Conservation (phyloP, 1,140 invertebrate genomes). For the Drosophila sturtevanti region DNA sequence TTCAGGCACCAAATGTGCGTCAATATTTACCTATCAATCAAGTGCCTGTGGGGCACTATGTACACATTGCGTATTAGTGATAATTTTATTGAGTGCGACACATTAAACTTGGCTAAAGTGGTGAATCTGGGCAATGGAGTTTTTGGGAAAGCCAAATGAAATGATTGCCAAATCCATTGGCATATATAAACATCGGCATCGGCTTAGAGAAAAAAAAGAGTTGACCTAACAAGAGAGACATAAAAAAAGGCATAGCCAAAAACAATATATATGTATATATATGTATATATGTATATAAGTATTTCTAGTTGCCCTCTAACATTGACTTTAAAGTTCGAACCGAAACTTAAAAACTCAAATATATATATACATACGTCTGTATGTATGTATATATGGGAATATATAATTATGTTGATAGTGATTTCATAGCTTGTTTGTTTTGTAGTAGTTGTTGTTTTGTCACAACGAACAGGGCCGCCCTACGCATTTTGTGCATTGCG, state of each 20-base stretch:
- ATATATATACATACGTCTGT: neutral
- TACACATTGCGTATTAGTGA: constrained; percentile 73
- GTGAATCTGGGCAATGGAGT: constrained; percentile 13
- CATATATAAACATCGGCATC: constrained; percentile 41
- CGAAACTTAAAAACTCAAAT: neutral
- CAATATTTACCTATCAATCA: constrained; percentile 77
- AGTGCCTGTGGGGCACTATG: constrained; percentile 43
- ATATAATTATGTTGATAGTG: constrained; percentile 39
- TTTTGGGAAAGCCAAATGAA: constrained; percentile 48
- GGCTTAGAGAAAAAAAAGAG: constrained; percentile 24
- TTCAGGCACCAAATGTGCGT: constrained; percentile 43
- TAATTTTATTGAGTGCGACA: constrained; percentile 75
- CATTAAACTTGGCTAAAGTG: constrained; percentile 53
- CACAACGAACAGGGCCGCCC: neutral
- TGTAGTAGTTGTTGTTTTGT: constrained; percentile 9
- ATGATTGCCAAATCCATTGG: constrained; percentile 65
- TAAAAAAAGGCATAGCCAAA: no score
- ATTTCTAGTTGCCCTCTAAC: neutral
- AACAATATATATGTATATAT: neutral
- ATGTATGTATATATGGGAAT: constrained; percentile 20
- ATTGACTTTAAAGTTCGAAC: neutral
- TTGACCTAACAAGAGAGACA: neutral
- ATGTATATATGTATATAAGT: neutral
- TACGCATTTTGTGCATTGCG: neutral
- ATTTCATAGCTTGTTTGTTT: constrained; percentile 42